phyloP scores from a whole-genome alignment of 2,113 vertebrate genomes.

The Bufo gargarizans region DNA sequence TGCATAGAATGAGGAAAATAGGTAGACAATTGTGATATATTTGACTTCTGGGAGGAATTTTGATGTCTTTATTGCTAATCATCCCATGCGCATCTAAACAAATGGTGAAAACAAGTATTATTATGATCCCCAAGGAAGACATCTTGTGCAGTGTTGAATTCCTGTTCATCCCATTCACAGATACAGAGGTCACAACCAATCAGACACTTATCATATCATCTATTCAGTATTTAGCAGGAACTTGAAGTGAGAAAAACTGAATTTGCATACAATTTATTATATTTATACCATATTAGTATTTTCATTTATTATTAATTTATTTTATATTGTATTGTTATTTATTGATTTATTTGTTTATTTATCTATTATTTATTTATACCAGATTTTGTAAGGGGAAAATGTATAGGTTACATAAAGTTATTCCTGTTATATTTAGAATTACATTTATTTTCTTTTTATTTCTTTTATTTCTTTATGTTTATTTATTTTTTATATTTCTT shows the following conservation, averaged over 20 bases:
- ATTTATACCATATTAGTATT: not conserved
- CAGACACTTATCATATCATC: not conserved
- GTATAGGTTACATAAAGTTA: no score
- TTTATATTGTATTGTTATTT: no score
- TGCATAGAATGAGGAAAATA: slow-evolving; percentile 5
- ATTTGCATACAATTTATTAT: not conserved
- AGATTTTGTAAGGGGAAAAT: no score
- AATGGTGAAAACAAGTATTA: not conserved
- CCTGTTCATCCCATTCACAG: not conserved
- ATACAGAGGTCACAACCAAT: not conserved
- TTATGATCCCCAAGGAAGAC: not conserved
- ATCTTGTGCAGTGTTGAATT: not conserved
- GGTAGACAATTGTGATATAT: not conserved
- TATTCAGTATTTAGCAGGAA: not conserved
- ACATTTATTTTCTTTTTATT: no score
- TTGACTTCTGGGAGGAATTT: slow-evolving; percentile 1
- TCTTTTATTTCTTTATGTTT: no score
- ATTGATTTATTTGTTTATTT: no score
- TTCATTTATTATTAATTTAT: no score
- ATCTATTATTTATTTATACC: no score
- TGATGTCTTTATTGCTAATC: not conserved
- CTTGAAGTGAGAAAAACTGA: not conserved
- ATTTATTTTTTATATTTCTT: no score
- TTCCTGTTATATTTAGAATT: no score
- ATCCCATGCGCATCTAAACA: not conserved